Percentiles rank a stretch among this genome's conserved stretches.
phyloP scores from a whole-genome alignment of 1,140 invertebrate species.

The Pentalonia nigronervosa region DNA sequence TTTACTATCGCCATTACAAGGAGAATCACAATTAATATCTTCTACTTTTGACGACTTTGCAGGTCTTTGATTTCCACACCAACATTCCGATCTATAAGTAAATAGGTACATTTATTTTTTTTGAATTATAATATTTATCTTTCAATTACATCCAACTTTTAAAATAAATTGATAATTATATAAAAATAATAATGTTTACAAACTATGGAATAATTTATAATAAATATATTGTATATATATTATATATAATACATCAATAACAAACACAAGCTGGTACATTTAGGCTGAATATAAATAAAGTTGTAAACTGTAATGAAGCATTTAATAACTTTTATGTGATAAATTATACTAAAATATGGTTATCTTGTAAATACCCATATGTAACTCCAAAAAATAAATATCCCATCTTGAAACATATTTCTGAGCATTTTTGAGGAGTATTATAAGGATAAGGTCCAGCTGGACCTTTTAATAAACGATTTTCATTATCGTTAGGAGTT shows the following conservation, averaged over 20 bases:
- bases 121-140: background rate
- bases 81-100: conserved; percentile 80
- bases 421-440: conserved; percentile 59
- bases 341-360: background rate
- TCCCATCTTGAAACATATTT: conserved; percentile 59
- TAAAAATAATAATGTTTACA: background rate
- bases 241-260: background rate
- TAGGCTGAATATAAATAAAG: background rate
- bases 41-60: conserved; percentile 64
- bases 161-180: background rate
- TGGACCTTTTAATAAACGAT: conserved; percentile 44
- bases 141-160: background rate
- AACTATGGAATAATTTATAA: background rate
- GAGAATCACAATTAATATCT: conserved; percentile 84
- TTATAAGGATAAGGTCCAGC: background rate
- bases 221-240: no score
- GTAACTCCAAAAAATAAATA: conserved; percentile 57
- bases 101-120: background rate
- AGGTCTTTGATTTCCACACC: conserved; percentile 84
- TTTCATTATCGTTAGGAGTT: conserved; percentile 21
- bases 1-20: conserved; percentile 76
- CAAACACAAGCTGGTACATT: background rate
- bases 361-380: conserved; percentile 61
- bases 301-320: background rate
- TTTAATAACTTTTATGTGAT: background rate